phyloP scores from a whole-genome alignment of 2,888 invertebrate genomes.

The Apoda limacodes region DNA sequence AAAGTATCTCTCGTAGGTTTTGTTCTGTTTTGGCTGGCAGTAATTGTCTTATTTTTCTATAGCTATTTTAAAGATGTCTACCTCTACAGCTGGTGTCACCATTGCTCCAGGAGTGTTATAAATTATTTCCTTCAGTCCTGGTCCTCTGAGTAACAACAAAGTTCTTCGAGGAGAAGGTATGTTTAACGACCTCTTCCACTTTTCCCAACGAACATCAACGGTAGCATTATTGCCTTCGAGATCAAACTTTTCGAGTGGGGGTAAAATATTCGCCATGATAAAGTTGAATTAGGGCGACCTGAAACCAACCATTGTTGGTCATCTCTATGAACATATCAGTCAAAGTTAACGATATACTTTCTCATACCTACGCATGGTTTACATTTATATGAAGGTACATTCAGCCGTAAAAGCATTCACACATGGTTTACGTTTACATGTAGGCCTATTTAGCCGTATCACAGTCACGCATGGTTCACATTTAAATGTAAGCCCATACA shows the following conservation, averaged over 20 bases:
- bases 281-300: constrained; percentile 4
- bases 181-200: constrained; percentile 11
- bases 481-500: too few species aligned
- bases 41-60: constrained; percentile 12
- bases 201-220: constrained; percentile 11
- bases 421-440: too few species aligned
- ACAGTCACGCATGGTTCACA: too few species aligned
- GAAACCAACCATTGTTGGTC: too few species aligned
- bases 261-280: constrained; percentile 7
- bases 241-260: constrained; percentile 9
- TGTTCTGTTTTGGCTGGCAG: constrained; percentile 16
- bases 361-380: too few species aligned
- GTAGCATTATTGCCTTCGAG: constrained; percentile 6
- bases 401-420: too few species aligned
- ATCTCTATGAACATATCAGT: too few species aligned
- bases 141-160: constrained; percentile 6
- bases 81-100: constrained; percentile 1
- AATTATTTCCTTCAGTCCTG: constrained; percentile 7
- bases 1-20: constrained; percentile 15
- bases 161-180: constrained; percentile 4
- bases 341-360: too few species aligned
- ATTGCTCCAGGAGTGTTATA: constrained; percentile 13
- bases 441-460: too few species aligned
- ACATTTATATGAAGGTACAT: too few species aligned
- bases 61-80: constrained; percentile 10